A percentile compares a stretch with the other conserved stretches of the same genome.
Evolutionary conservation across 2,888 invertebrate genomes (phyloP).

Genomic region (Heliothis peltigera): DNA sequence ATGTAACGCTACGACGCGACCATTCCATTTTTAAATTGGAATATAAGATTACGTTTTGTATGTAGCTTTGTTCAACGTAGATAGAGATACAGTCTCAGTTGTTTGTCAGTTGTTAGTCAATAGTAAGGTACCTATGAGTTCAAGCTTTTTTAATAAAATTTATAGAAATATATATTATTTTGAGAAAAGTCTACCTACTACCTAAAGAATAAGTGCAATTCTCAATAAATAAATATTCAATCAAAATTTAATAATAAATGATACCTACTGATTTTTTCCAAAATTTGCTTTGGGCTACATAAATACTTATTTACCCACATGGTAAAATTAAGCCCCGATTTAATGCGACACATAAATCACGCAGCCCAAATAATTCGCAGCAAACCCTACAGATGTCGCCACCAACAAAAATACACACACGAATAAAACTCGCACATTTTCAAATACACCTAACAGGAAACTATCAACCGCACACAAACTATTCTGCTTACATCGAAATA

Average conservation of each 20-base stretch:
- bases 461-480: conserved; percentile 46
- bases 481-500: conserved; percentile 64
- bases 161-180: too few species aligned
- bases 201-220: too few species aligned
- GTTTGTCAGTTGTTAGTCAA: neutral
- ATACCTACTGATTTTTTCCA: too few species aligned
- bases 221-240: too few species aligned
- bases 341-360: neutral
- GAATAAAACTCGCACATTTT: conserved; percentile 51
- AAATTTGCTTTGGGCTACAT: neutral
- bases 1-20: conserved; percentile 34
- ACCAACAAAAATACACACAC: conserved; percentile 29
- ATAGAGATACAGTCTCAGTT: too few species aligned
- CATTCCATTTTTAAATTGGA: conserved; percentile 43
- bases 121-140: too few species aligned
- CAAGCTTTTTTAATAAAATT: too few species aligned
- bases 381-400: conserved; percentile 39
- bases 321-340: neutral
- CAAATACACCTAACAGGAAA: conserved; percentile 54
- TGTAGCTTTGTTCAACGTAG: neutral
- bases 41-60: conserved; percentile 20
- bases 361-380: conserved; percentile 6
- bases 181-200: too few species aligned
- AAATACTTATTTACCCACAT: neutral
- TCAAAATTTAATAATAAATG: neutral